Evolutionary conservation across 2,797 vertebrate species (phyloP).

Genomic region (Hapalemur alaotrensis): DNA sequence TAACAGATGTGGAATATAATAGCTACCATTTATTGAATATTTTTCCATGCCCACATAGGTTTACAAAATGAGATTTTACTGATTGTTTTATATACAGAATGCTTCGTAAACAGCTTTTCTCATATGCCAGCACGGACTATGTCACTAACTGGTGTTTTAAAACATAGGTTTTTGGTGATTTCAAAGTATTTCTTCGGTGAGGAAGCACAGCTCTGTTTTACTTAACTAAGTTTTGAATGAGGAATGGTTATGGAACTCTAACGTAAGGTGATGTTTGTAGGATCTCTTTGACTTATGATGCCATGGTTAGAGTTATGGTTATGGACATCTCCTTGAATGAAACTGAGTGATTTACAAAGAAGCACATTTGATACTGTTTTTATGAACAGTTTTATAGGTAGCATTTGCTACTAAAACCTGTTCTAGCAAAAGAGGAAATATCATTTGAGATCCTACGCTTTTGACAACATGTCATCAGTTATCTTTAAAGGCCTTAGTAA

Average conservation of each 20-base stretch:
- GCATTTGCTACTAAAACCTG: constrained; percentile 42
- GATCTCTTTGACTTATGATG: not conserved
- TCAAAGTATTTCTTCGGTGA: not conserved
- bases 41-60: not conserved
- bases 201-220: not conserved
- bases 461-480: constrained; percentile 51
- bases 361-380: not conserved
- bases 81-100: not conserved
- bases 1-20: not conserved
- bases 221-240: not conserved
- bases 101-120: not conserved
- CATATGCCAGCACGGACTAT: not conserved
- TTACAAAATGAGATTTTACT: not conserved
- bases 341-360: constrained; percentile 27
- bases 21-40: not conserved
- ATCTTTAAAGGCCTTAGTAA: constrained; percentile 50
- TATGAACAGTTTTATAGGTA: constrained; percentile 31
- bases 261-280: not conserved
- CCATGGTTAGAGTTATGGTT: not conserved
- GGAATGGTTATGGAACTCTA: not conserved
- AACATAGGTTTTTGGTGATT: not conserved
- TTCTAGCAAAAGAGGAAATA: constrained; percentile 39
- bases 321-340: not conserved
- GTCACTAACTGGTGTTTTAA: not conserved
- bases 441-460: constrained; percentile 11